A percentile compares a stretch with the other conserved stretches of the same genome.
Conservation (phyloP, 2,888 invertebrate genomes). For the Platynereis dumerilii region DNA sequence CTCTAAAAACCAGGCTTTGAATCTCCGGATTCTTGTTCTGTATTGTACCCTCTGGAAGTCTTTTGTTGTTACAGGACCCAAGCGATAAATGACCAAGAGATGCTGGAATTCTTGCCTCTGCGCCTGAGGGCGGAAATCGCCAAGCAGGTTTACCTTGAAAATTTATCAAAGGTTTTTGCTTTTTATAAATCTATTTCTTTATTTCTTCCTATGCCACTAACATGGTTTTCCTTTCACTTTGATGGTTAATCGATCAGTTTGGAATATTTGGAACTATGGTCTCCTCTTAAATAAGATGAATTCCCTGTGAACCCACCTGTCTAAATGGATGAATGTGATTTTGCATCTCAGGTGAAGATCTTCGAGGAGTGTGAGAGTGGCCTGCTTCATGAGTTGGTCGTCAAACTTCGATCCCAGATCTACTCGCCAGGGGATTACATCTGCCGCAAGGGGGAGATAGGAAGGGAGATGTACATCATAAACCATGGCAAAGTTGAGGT, state of each 20-base stretch:
- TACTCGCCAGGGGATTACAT: constrained; percentile 55
- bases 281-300: too few species aligned
- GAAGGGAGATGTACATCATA: constrained; percentile 57
- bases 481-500: constrained; percentile 56
- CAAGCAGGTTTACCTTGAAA: constrained; percentile 51
- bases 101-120: constrained; percentile 27
- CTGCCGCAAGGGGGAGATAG: constrained; percentile 54
- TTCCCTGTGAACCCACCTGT: too few species aligned
- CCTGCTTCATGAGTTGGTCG: constrained; percentile 49
- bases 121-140: constrained; percentile 52
- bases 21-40: too few species aligned
- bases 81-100: constrained; percentile 45
- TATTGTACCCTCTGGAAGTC: too few species aligned
- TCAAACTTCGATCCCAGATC: constrained; percentile 50
- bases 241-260: too few species aligned
- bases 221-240: too few species aligned
- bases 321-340: too few species aligned
- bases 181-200: too few species aligned
- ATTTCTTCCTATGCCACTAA: too few species aligned
- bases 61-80: constrained; percentile 46
- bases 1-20: too few species aligned
- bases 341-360: constrained; percentile 46
- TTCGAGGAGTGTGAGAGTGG: constrained; percentile 56
- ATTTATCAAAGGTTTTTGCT: constrained; percentile 48
- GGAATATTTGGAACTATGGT: too few species aligned